Evolutionary conservation across 2,888 invertebrate species (phyloP).

Genomic region (Nephrotoma flavescens): DNA sequence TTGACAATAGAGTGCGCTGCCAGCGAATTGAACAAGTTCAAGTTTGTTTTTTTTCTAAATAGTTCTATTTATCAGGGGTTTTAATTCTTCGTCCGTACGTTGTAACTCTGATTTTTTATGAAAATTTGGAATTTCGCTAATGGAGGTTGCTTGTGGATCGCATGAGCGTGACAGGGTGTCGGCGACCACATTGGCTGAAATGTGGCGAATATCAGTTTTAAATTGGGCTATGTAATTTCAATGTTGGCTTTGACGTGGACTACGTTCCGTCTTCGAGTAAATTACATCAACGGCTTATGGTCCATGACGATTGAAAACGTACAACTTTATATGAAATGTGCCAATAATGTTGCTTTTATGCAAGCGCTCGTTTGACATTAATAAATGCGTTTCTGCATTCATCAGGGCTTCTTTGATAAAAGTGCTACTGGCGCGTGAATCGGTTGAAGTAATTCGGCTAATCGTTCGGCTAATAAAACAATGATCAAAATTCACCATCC

Average conservation of each 20-base stretch:
- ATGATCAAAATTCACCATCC: background rate
- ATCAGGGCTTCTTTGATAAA: background rate
- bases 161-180: conserved; percentile 4
- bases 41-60: background rate
- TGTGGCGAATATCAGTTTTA: background rate
- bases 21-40: background rate
- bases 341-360: no score
- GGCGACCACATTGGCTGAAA: conserved; percentile 1
- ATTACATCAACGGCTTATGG: no score
- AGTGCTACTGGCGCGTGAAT: background rate
- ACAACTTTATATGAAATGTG: no score
- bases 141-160: background rate
- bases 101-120: background rate
- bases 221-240: background rate
- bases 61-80: background rate
- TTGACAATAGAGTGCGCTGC: background rate
- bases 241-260: no score
- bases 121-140: background rate
- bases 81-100: background rate
- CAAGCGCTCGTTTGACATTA: conserved; percentile 11
- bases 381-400: background rate
- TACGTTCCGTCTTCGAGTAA: no score
- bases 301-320: no score
- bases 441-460: background rate
- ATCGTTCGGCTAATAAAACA: background rate